A percentile compares a stretch with the other conserved stretches of the same genome.
These are phyloP conservation scores for Diachrysia chrysitis DNA, from an alignment of 2,888 invertebrate genomes.

Conservation along the genomic window DNA sequence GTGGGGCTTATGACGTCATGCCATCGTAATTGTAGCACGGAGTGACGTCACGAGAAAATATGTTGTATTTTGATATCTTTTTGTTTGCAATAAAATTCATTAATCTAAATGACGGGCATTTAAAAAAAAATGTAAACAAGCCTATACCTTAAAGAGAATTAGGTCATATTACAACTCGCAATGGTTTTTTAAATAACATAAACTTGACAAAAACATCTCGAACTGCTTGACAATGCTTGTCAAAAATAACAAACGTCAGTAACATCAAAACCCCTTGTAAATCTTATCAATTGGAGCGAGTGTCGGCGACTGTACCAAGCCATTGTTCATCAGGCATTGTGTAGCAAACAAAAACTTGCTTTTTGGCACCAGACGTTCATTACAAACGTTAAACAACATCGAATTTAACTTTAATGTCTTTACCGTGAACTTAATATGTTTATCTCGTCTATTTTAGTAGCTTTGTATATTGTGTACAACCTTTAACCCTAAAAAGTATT, in stretches of 20 bases:
- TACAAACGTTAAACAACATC: slow-evolving; percentile 34
- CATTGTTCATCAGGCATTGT: slow-evolving; percentile 52
- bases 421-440: neutral
- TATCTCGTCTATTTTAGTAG: neutral
- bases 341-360: slow-evolving; percentile 47
- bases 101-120: too few species aligned
- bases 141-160: too few species aligned
- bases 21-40: too few species aligned
- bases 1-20: too few species aligned
- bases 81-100: too few species aligned
- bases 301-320: slow-evolving; percentile 36
- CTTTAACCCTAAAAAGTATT: too few species aligned
- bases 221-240: neutral
- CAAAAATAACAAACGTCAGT: slow-evolving; percentile 1
- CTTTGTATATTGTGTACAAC: neutral
- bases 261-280: slow-evolving; percentile 29
- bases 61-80: too few species aligned
- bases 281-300: slow-evolving; percentile 39
- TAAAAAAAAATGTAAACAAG: too few species aligned
- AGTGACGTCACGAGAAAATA: too few species aligned
- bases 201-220: neutral
- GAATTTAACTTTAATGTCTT: slow-evolving; percentile 13
- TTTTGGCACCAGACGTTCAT: slow-evolving; percentile 31
- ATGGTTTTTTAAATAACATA: neutral
- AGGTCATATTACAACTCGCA: too few species aligned